Evolutionary conservation across 2,888 invertebrate species (phyloP), one percentile per base, ranked within the genome.

Genomic region (Mamestra brassicae): DNA sequence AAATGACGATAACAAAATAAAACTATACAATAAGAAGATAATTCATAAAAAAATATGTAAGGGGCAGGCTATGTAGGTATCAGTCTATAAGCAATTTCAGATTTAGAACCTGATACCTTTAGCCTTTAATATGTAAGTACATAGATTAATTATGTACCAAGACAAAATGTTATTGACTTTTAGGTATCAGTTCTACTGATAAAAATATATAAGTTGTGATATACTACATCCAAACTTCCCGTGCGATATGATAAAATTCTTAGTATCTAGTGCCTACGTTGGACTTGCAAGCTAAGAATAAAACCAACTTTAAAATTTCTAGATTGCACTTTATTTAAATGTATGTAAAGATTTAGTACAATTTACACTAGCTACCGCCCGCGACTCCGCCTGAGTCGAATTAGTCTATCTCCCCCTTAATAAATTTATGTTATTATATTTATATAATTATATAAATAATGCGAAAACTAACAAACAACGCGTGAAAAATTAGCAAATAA

Each of bases 101-200:
- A 76, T 77, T 76, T 77, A 54, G 70, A 76, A 36, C 34, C 55
- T 36, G 42, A 68, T 76, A 57, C 50, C 17, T 69, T 45, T 57
- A 76, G 52, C 70, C 62, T 71, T 17, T 71, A 78, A 55, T 71
- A 42, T n/a, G 13, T 47, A 62, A 42, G 50, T 61, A 68, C 26
- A 26, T 38, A 38, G 38, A 38, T 5, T 38, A 38, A 38, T 58
- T 50, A 58, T 38, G 50, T 67, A 67, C 50, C 52, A 45, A 57
- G 17, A 73, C 54, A 55, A 67, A 62, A 67, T 63, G 62, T 63
- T 57, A 78, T 79, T 52, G 42, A 74, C 61, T 55, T 61, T 36
- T 47, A n/a, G 52, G 50, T 72, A 78, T 63, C 63, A 78, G 17
- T 78, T 78, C 61, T 57, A 68, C 45, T 80, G 75, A 80, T 79